Base-by-base conservation (phyloP, 2,888 invertebrate species). In the Calliphora vomitoria region DNA sequence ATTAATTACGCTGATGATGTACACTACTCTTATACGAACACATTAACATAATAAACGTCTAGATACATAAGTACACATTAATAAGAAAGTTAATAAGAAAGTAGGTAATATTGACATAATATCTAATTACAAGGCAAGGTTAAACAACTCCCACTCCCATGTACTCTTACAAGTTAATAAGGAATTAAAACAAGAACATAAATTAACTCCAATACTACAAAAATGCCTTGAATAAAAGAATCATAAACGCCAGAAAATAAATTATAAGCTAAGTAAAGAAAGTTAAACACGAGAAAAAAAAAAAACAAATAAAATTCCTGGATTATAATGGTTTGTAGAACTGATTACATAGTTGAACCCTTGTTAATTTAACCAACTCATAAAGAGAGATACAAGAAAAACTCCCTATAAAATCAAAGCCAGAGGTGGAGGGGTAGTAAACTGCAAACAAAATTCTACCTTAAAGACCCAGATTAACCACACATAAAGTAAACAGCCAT, bases 81-180 rank as follows among this genome's bases (percentile, higher is more conserved):
- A 58, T 47, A 50, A 20, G 55, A 41, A 72, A 44, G 20, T 62
- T 74, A 82, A 60, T 78, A 62, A 81, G 20, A 62, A 78, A 82
- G 50, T 78, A 55, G 76, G 44, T 82, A 74, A 79, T 87, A 87
- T 87, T 85, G 85, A 87, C 85, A 79, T 85, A 75, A 78, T 85
- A 87, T 82, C 85, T 79, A 87, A 82, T 85, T 85, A 85, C 62
- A 66, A 47, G 35, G 69, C n/a, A 15, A 44, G 2, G 6, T 11
- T 1, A 41, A 41, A 11, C 60, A 2, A n/a, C 55, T 58, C 31
- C n/a, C 11, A 25, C 13, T 20, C 20, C 8, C 53, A 3, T 38
- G n/a, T 11, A 10, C 13, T 11, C 41, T 53, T 15, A 35, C 15
- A 25, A 79, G 68, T 76, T 84, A 74, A 71, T 55, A 55, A 62